Conservation (phyloP, 1,140 invertebrate genomes). For the Drosophila ananassae region DNA sequence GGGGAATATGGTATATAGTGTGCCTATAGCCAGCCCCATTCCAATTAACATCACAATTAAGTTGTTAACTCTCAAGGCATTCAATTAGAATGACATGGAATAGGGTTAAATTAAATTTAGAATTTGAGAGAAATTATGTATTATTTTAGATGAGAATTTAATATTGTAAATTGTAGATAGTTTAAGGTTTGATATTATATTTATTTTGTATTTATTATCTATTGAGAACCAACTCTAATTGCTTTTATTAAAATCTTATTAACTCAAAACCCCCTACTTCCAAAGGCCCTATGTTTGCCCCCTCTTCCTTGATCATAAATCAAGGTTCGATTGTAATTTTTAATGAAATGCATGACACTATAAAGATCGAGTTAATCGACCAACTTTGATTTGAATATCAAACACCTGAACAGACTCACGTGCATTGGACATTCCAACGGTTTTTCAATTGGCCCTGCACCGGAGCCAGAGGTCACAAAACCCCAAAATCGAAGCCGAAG, state of each 20-base stretch:
- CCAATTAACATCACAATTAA: conserved; percentile 29
- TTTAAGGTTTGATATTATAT: no score
- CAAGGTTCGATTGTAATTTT: neutral
- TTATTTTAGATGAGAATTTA: no score
- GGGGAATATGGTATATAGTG: neutral
- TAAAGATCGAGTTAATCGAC: neutral
- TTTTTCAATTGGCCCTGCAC: conserved; percentile 51
- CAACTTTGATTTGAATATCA: conserved; percentile 3
- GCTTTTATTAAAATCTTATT: conserved; percentile 19
- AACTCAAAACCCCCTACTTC: conserved; percentile 11
- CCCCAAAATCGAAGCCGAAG: conserved; percentile 15
- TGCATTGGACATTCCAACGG: conserved; percentile 57
- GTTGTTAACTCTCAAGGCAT: neutral
- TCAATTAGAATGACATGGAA: conserved; percentile 23
- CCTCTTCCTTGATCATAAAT: conserved; percentile 51
- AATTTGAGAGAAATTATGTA: no score
- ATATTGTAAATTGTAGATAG: no score
- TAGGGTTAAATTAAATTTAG: conserved; percentile 31
- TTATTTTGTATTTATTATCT: no score
- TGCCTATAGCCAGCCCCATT: neutral
- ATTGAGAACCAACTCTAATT: neutral
- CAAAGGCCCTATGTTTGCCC: neutral
- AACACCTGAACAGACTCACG: conserved; percentile 32
- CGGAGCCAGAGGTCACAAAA: conserved; percentile 50
- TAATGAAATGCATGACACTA: conserved; percentile 32